These are phyloP conservation scores for Tetragonisca angustula DNA, from an alignment of 2,888 invertebrate species.

Conservation along the genomic window DNA sequence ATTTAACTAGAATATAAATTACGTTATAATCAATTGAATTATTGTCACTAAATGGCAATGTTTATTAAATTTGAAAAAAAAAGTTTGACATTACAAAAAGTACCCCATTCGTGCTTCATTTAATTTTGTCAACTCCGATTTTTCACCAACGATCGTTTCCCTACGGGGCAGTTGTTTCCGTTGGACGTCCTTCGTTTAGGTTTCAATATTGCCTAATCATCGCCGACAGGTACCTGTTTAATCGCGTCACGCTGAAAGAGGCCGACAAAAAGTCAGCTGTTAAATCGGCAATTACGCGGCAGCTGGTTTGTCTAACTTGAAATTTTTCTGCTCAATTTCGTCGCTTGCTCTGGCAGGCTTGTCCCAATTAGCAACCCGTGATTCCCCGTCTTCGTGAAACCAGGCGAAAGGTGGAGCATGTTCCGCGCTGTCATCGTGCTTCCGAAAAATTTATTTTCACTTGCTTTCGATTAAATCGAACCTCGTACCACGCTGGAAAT, in stretches of 20 bases:
- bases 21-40: no score
- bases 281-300: constrained; percentile 75
- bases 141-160: not conserved
- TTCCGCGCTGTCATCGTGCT: constrained; percentile 25
- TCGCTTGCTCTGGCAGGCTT: constrained; percentile 57
- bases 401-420: not conserved
- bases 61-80: no score
- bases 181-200: constrained; percentile 58
- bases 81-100: no score
- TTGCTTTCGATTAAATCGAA: not conserved
- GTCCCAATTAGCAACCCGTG: constrained; percentile 61
- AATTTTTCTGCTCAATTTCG: constrained; percentile 78
- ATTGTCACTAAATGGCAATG: no score
- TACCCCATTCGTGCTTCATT: no score
- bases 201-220: constrained; percentile 77
- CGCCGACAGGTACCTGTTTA: constrained; percentile 62
- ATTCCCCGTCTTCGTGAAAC: constrained; percentile 22
- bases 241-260: constrained; percentile 60
- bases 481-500: not conserved
- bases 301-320: constrained; percentile 68
- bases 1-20: no score
- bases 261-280: constrained; percentile 67
- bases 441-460: not conserved
- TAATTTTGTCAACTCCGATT: no score
- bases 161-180: not conserved